These are phyloP conservation scores for Lampropteryx suffumata DNA, from an alignment of 2,888 invertebrate genomes.

Conservation along the genomic window DNA sequence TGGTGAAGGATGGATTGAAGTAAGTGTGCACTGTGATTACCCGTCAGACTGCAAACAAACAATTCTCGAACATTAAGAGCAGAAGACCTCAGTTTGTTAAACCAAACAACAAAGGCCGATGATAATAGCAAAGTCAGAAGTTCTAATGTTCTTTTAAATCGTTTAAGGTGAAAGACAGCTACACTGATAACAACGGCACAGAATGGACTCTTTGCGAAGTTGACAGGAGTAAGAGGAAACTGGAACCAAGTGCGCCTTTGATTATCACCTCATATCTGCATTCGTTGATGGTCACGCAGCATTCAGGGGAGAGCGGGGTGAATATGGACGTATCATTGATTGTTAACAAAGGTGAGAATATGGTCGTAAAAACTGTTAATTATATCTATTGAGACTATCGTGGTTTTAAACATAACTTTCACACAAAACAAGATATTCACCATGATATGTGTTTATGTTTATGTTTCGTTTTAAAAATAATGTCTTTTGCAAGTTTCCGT, in stretches of 20 bases:
- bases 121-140: too few relatives aligned
- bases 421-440: too few relatives aligned
- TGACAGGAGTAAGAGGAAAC: conserved; percentile 52
- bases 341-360: conserved; percentile 78
- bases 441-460: too few relatives aligned
- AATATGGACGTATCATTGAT: conserved; percentile 84
- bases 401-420: too few relatives aligned
- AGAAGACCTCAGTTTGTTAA: too few relatives aligned
- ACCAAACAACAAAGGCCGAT: too few relatives aligned
- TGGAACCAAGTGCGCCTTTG: conserved; percentile 58
- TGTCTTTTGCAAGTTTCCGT: too few relatives aligned
- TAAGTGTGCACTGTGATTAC: conserved; percentile 39
- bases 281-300: conserved; percentile 84
- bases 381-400: too few relatives aligned
- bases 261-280: conserved; percentile 87
- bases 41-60: too few relatives aligned
- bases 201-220: conserved; percentile 85
- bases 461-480: too few relatives aligned
- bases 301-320: conserved; percentile 64
- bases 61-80: too few relatives aligned
- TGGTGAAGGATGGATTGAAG: conserved; percentile 79
- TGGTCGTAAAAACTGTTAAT: too few relatives aligned
- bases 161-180: conserved; percentile 84
- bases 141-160: background rate
- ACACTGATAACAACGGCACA: conserved; percentile 87